Base-by-base conservation (phyloP, 2,888 invertebrate species). In the Eustalomyia histrio region DNA sequence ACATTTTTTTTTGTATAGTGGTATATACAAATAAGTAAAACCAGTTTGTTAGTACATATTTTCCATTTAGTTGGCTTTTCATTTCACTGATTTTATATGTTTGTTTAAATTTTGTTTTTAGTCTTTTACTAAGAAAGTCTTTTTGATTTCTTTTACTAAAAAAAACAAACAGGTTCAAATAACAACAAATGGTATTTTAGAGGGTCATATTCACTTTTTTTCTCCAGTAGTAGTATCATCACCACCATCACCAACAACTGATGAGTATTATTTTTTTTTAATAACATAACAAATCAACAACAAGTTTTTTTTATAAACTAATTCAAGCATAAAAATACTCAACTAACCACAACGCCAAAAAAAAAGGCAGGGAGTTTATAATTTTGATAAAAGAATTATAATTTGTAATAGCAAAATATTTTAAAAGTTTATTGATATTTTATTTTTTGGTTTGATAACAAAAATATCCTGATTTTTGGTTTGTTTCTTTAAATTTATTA, bases 271-370 rank as follows among this genome's bases (percentile, higher is more conserved):
- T 61, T 60, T 33, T 35, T 63, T 57, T 35, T 8, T 12, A 21
- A 61, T 14, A 39, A 3, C 2, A 12, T 12, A 12, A 39, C 39
- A 39, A 61, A 43, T 1, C 24, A 57, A 43, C 61, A 72, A 63
- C 43, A 63, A 43, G 53, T 63, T 63, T 53, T 50, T 47, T 68
- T 47, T 64, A 47, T 50, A 69, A 67, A 81, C 18, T 74, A 55
- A 78, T 63, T 81, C 74, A 74, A 74, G 55, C 81, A 61, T 81
- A 74, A 71, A 78, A 80, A 18, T 33, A 78, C 68, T 67, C 74
- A 74, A 69, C 52, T 52, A 72, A 58, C 68, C 72, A 60, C 53
- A 72, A 55, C 17, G 61, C 47, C 18, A n/a, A 47, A 58, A 6
- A 60, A 16, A 52, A 53, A 57, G 17, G 72, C 24, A 67, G 35